These are phyloP conservation scores for Penaeus monodon DNA, from an alignment of 2,888 invertebrate genomes.

Conservation along the genomic window DNA sequence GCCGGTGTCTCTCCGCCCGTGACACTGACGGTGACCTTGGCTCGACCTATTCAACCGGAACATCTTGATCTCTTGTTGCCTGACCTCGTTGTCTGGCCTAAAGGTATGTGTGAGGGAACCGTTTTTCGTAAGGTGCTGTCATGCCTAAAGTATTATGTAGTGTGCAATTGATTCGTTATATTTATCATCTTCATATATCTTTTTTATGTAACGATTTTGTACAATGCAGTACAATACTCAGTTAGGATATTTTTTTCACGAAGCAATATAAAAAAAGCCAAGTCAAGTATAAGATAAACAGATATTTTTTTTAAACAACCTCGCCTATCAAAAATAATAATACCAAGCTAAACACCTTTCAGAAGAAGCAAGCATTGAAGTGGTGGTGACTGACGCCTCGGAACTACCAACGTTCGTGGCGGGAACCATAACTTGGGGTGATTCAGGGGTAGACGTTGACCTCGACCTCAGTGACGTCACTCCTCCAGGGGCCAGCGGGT, in stretches of 20 bases:
- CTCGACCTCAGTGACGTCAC: slow-evolving; percentile 11
- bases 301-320: too few relatives aligned
- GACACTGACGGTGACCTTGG: neutral
- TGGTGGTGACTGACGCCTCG: neutral
- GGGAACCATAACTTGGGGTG: neutral
- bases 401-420: slow-evolving; percentile 9
- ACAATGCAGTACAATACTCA: too few relatives aligned
- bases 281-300: too few relatives aligned
- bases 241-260: too few relatives aligned
- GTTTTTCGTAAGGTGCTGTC: too few relatives aligned
- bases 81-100: slow-evolving; percentile 2
- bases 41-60: neutral
- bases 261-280: too few relatives aligned
- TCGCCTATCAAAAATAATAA: too few relatives aligned
- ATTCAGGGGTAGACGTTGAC: neutral
- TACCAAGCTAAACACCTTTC: neutral
- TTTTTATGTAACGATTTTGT: too few relatives aligned
- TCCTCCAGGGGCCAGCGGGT: neutral
- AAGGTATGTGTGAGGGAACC: neutral
- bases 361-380: slow-evolving; percentile 10
- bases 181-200: too few relatives aligned
- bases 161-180: too few relatives aligned
- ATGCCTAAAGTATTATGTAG: too few relatives aligned
- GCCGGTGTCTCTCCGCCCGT: neutral
- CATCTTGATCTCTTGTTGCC: neutral